Percentiles rank a stretch among this genome's conserved stretches.
Evolutionary conservation across 2,888 invertebrate genomes (phyloP).

Genomic region (Pegoplata infirma): DNA sequence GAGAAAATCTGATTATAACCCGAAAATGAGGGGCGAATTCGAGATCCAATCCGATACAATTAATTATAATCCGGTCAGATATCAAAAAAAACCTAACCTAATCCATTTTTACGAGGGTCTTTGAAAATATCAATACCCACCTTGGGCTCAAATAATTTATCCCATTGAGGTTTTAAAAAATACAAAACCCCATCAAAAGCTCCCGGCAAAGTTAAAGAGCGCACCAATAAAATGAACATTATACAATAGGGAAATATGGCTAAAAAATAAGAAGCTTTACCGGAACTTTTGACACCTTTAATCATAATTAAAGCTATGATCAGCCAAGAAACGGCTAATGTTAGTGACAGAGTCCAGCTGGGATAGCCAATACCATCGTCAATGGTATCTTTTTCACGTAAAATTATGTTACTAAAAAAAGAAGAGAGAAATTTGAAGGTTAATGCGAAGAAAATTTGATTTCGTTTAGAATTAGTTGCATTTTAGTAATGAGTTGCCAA

Average conservation of each 20-base stretch:
- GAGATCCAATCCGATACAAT: too few species aligned
- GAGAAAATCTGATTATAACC: too few species aligned
- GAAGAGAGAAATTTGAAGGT: too few species aligned
- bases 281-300: slow-evolving; percentile 81
- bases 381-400: slow-evolving; percentile 79
- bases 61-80: too few species aligned
- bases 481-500: too few species aligned
- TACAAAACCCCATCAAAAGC: slow-evolving; percentile 82
- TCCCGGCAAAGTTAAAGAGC: slow-evolving; percentile 81
- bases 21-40: too few species aligned
- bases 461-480: too few species aligned
- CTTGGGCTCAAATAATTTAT: slow-evolving; percentile 76
- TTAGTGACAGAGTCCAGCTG: slow-evolving; percentile 80
- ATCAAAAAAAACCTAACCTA: too few species aligned
- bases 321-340: slow-evolving; percentile 80
- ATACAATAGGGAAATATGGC: slow-evolving; percentile 84
- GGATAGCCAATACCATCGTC: slow-evolving; percentile 80
- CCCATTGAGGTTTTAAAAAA: slow-evolving; percentile 83
- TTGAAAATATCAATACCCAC: slow-evolving; percentile 43
- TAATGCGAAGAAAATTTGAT: too few species aligned
- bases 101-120: too few species aligned
- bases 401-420: slow-evolving; percentile 79
- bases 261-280: slow-evolving; percentile 84
- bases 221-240: slow-evolving; percentile 81
- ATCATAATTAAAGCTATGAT: slow-evolving; percentile 79